Evolutionary conservation across 2,113 vertebrate genomes (phyloP), one percentile per base, ranked within the genome.

Genomic region (Cololabis saira): DNA sequence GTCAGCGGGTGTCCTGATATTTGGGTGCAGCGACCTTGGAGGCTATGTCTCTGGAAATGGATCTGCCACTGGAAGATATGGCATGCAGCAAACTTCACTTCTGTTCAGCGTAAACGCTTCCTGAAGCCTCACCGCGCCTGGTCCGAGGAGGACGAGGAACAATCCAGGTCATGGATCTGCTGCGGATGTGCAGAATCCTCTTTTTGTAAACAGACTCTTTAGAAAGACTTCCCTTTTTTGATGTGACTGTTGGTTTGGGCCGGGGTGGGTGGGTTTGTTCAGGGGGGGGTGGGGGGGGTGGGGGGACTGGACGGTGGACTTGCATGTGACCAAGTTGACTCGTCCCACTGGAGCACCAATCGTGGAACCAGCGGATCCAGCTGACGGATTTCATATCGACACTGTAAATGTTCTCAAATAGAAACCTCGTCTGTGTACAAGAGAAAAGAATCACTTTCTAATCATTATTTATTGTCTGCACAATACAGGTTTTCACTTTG

Each of bases 401-500:
- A 67, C 81, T 89, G 78, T 90, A 78, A 69, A 89, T 88, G 85
- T 88, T 91, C 78, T 87, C 80, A 57, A 89, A 74, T 67, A 78
- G 76, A 89, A 89, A 85, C 87, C 80, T 86, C 93, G 95, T 95
- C 92, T 91, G 92, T 93, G 91, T 91, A 88, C 83, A 37, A 53
- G 86, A 87, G 67, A 64, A 61, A 75, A 27, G 24, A 78, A 88
- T 87, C 90, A 89, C 92, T 96, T 98, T 96, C 95, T 96, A 96
- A 95, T 92, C 85, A 94, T 91, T 95, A 94, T 95, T 94, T 96
- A 93, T 93, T 93, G 95, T 97, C 95, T 94, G 93, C 95, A 96
- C 94, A 95, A 93, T 95, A 95, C 94, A 96, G 93, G 91, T 94
- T 91, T 96, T 93, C 92, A 80, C 88, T 96, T 97, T 95, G 86